Percentiles rank a stretch among this genome's conserved stretches.
Conservation (phyloP, 2,113 vertebrate species). For the Girardinichthys multiradiatus region DNA sequence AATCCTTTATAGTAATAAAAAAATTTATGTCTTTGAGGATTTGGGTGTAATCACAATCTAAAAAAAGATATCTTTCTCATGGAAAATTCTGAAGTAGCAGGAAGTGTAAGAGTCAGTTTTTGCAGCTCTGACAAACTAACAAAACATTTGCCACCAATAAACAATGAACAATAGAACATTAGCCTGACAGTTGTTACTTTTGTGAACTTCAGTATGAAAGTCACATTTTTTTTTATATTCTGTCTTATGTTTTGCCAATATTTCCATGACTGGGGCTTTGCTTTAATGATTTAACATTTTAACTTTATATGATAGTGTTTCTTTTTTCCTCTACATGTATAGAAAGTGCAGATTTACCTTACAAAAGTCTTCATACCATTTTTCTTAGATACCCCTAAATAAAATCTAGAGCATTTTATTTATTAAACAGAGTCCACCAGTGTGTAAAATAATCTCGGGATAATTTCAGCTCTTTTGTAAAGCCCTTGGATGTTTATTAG, state of each 20-base stretch:
- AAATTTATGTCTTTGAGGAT: background rate
- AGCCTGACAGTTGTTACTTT: conserved; percentile 12
- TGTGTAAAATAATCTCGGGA: background rate
- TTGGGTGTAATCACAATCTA: background rate
- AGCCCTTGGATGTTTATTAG: background rate
- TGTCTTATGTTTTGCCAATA: background rate
- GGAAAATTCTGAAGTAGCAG: background rate
- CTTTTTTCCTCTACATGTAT: background rate
- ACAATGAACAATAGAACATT: conserved; percentile 27
- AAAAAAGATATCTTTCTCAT: background rate
- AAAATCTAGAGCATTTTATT: background rate
- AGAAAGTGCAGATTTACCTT: background rate
- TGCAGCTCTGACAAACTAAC: background rate
- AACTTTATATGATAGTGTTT: background rate
- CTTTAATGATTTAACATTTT: background rate
- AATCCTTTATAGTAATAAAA: background rate
- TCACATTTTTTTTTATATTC: background rate
- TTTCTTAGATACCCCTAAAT: background rate
- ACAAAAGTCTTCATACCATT: background rate
- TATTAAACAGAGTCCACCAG: background rate
- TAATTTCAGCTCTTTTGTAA: background rate
- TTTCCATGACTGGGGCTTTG: background rate
- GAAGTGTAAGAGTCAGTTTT: background rate
- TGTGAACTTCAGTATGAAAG: background rate
- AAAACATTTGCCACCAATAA: background rate